Evolutionary conservation across 1,140 invertebrate species (phyloP).

Genomic region (Portunus trituberculatus): DNA sequence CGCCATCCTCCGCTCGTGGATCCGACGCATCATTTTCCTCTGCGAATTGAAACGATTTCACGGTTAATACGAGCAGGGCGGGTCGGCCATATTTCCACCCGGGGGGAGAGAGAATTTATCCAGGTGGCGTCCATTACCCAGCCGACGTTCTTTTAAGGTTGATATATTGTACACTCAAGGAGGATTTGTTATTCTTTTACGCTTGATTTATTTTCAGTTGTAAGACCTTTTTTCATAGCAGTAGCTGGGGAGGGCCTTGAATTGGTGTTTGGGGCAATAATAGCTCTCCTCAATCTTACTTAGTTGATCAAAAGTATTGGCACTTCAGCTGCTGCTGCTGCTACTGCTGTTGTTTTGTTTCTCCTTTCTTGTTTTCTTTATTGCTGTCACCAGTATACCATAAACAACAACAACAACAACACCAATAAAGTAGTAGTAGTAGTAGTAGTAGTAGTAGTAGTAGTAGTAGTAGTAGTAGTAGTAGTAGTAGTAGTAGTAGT

Average conservation of each 20-base stretch:
- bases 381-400: no score
- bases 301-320: neutral
- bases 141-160: conserved; percentile 20
- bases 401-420: no score
- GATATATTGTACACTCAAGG: neutral
- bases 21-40: conserved; percentile 70
- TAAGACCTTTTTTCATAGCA: neutral
- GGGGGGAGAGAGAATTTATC: neutral
- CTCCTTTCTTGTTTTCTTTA: no score
- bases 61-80: conserved; percentile 7
- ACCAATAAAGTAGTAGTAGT: no score
- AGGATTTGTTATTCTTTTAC: conserved; percentile 23
- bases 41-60: conserved; percentile 25
- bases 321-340: no score
- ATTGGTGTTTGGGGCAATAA: neutral
- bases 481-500: neutral
- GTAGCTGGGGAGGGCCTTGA: neutral
- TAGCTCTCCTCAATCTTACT: neutral
- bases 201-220: conserved; percentile 23
- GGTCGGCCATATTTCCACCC: neutral
- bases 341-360: neutral
- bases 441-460: neutral
- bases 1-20: conserved; percentile 55
- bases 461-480: neutral
- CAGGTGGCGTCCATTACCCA: neutral